Base-by-base conservation (phyloP, 2,113 vertebrate genomes). In the Lophura nycthemera region DNA sequence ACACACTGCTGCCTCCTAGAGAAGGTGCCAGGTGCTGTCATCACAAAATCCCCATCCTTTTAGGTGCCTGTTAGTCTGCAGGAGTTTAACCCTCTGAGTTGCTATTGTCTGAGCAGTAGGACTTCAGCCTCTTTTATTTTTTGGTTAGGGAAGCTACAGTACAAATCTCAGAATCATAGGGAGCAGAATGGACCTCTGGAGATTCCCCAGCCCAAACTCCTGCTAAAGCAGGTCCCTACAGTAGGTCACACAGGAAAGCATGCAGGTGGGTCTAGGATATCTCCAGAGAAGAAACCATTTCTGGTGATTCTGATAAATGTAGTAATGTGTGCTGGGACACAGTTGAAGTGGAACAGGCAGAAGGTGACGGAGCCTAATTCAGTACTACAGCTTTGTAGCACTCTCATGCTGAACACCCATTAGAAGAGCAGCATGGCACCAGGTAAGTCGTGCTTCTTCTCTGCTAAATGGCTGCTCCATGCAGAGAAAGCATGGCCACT, bases 41-140 rank as follows among this genome's bases (percentile, higher is more conserved):
- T 32, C 73, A 27, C 22, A 25, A 69, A 85, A 25, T n/a, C 38
- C 5, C 0, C 9, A 25, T 63, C 1, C 17, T 60, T 81, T 27
- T 0, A 0, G 8, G 10, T 78, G 21, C 56, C 42, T 75, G 29
- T 17, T 32, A n/a, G 8, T 22, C 14, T 11, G 36, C 34, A 36
- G 6, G 14, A 36, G 34, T 63, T 63, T 38, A 63, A 38, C 36
- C 36, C 36, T 9, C 25, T 25, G 22, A 32, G 32, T 42, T 67
- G 29, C 3, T 60, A 34, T 92, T 74, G 73, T 81, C 16, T 56
- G 67, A 30, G 19, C 36, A 18, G 3, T 18, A 10, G 19, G 27
- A 12, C 29, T 80, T 77, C 73, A 70, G 60, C 27, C 13, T 57
- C 42, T 34, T 7, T 1, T 36, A 36, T 92, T 60, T 84, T 67